Base-by-base conservation (phyloP, 2,113 vertebrate species). In the Sander vitreus region DNA sequence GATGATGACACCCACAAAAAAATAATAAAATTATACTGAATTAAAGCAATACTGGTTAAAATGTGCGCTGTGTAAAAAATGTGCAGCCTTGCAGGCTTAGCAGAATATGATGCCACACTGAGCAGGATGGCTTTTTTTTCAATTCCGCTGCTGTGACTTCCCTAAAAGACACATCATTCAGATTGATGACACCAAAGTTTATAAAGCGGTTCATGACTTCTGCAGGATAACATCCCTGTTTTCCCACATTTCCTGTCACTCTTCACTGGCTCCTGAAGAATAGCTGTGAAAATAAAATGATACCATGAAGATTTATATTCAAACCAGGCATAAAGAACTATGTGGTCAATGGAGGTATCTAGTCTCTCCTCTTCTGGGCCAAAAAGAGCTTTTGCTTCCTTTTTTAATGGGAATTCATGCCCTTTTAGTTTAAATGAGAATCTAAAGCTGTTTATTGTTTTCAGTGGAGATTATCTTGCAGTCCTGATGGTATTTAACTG, bases 121-220 rank as follows among this genome's bases (percentile, higher is more conserved):
- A 85, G 80, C 70, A 78, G 62, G 45, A 78, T 70, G 36, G 10
- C n/a, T 60, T 79, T 66, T 68, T 59, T 73, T 54, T 45, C 30
- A 13, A 54, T 73, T 60, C 51, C 33, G 73, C 50, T 64, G 57
- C 70, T 64, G 45, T 59, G 83, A 79, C 74, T 79, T 74, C 75
- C 30, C 64, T 83, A 71, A 89, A 78, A 80, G 66, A 70, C 62
- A 78, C 62, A 69, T 85, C 80, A 89, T 83, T 68, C 57, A 91
- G 76, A 90, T 73, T 83, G 79, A 88, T 89, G 78, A 80, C 73
- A 78, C 78, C 60, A 83, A 83, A 78, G 73, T 80, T 88, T 86
- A 86, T 82, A 84, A 75, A 78, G 70, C 59, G 13, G 58, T 83
- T 67, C 81, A 81, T 2, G 50, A 73, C 72, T 88, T 81, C 59